Base-by-base conservation (phyloP, 2,797 vertebrate species). In the Sebastes vulpes region DNA sequence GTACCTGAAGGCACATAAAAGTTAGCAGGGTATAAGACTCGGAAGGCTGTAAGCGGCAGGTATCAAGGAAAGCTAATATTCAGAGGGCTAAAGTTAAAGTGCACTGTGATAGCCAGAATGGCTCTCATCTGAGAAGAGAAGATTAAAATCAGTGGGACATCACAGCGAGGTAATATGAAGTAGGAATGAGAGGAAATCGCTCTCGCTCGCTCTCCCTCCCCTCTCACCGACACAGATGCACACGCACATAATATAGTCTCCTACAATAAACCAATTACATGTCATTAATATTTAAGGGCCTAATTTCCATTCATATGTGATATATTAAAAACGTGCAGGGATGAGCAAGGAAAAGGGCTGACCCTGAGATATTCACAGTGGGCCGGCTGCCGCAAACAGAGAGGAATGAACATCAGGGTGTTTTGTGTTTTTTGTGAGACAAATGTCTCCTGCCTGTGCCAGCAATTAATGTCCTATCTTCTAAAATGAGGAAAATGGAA, bases 71-170 rank as follows among this genome's bases (percentile, higher is more conserved):
- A 89, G 91, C 88, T 93, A 90, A 95, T 95, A 95, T 95, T 95
- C 94, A 91, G 86, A 91, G 90, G 90, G 87, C 90, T 88, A 91
- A 91, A 94, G 93, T 94, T 96, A 95, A 95, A 95, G 94, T 92
- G 93, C 89, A 94, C 82, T 57, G 90, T 83, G 90, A 93, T 93
- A 94, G 92, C 87, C 86, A 82, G 93, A 96, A 96, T 94, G 82
- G 93, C 91, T 95, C 95, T 96, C 95, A 95, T 95, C 93, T 94
- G 95, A 95, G 93, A 92, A 91, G 91, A 94, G 91, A 95, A 96
- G 95, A 97, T 96, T 97, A 96, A 96, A 97, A 95, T 96, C 96
- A 96, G 96, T 96, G 94, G 96, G 95, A 96, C 94, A 93, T 95
- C 94, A 92, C 92, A 92, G 93, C 88, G 9, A 94, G 90, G 92